Conservation (phyloP, 2,113 vertebrate genomes). For the Oriolus oriolus region DNA sequence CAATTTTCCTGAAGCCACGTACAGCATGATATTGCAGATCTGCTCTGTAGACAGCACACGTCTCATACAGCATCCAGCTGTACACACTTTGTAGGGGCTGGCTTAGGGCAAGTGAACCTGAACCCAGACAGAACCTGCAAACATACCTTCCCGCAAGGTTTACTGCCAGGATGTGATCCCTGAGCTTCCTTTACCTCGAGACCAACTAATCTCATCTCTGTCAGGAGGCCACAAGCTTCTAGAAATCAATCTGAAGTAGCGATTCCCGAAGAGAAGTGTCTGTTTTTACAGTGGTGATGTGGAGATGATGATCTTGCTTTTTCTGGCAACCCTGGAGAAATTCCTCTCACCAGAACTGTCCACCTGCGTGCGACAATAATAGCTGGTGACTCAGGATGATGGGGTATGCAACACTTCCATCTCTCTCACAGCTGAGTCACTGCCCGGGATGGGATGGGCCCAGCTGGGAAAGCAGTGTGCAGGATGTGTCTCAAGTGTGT, state of each 20-base stretch:
- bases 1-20: not conserved
- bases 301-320: not conserved
- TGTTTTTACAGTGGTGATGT: slow-evolving; percentile 21
- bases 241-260: not conserved
- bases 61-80: not conserved
- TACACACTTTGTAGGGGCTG: not conserved
- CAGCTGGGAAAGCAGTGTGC: slow-evolving; percentile 51
- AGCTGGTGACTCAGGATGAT: slow-evolving; percentile 34
- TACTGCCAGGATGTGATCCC: not conserved
- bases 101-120: not conserved
- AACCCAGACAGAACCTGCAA: not conserved
- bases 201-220: not conserved
- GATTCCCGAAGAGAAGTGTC: not conserved
- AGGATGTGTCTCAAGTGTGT: slow-evolving; percentile 44
- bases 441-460: slow-evolving; percentile 13
- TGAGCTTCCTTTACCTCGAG: not conserved
- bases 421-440: slow-evolving; percentile 39
- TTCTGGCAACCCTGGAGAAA: slow-evolving; percentile 31
- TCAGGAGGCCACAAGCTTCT: not conserved
- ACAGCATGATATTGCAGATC: not conserved
- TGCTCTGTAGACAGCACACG: fast-evolving
- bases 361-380: slow-evolving; percentile 16
- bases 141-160: fast-evolving
- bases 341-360: not conserved
- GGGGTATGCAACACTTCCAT: slow-evolving; percentile 19